Percentiles rank a stretch among this genome's conserved stretches.
phyloP scores from a whole-genome alignment of 2,888 invertebrate genomes.

The Megastigmus dorsalis region DNA sequence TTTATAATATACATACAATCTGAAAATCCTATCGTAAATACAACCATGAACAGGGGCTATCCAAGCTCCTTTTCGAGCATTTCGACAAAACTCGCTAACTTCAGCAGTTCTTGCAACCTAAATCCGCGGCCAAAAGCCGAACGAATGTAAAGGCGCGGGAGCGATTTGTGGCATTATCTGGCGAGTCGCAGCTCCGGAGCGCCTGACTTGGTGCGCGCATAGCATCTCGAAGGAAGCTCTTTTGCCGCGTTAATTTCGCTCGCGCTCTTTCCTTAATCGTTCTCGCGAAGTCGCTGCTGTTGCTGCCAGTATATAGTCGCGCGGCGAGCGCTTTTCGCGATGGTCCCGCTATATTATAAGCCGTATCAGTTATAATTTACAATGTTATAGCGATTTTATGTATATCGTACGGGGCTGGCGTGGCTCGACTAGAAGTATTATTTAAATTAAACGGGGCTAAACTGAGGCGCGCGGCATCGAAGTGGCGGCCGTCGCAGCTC shows the following conservation, averaged over 20 bases:
- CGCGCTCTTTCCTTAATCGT: constrained; percentile 29
- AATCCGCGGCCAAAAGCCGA: background rate
- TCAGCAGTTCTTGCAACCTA: too few relatives aligned
- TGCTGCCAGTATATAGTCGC: background rate
- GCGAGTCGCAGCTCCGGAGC: background rate
- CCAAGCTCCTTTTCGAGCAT: too few relatives aligned
- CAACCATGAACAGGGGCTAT: too few relatives aligned
- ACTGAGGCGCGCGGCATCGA: constrained; percentile 67
- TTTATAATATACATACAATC: too few relatives aligned
- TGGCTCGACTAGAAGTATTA: constrained; percentile 75
- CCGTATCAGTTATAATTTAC: constrained; percentile 75
- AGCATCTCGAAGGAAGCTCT: constrained; percentile 4
- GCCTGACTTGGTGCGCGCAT: background rate
- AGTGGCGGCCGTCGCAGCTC: constrained; percentile 53
- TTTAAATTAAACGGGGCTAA: constrained; percentile 75
- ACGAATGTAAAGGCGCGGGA: too few relatives aligned
- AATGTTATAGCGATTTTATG: constrained; percentile 75
- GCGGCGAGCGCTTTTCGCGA: background rate
- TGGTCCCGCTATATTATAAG: constrained; percentile 65
- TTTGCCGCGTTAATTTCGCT: constrained; percentile 37
- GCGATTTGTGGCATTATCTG: too few relatives aligned
- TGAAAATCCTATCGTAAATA: too few relatives aligned
- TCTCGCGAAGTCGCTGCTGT: background rate
- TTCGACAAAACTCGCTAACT: too few relatives aligned
- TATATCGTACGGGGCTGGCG: constrained; percentile 71